Percentiles rank a stretch among this genome's conserved stretches.
These are phyloP conservation scores for Pipistrellus pygmaeus DNA, from an alignment of 2,797 vertebrate species.

Conservation along the genomic window DNA sequence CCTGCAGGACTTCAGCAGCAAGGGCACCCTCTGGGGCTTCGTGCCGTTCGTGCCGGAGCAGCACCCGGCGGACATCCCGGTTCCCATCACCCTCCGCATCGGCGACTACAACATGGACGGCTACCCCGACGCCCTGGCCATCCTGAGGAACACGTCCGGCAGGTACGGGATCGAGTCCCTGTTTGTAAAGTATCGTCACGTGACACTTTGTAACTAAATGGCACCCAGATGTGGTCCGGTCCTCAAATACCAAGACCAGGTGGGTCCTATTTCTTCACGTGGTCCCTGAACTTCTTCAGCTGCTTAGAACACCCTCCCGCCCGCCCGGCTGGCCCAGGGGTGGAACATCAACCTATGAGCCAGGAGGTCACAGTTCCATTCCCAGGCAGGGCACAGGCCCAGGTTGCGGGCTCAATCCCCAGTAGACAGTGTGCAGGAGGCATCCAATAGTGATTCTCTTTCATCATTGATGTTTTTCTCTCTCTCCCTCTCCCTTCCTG, in stretches of 20 bases:
- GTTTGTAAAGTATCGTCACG: not conserved
- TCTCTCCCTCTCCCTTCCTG: no score
- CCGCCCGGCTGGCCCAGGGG: no score
- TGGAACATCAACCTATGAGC: no score
- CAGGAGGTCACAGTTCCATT: no score
- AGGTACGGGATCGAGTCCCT: constrained; percentile 87
- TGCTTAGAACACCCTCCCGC: not conserved
- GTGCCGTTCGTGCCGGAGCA: constrained; percentile 83
- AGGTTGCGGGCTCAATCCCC: no score
- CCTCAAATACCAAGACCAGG: not conserved
- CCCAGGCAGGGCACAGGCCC: no score
- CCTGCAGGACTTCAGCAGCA: constrained; percentile 92
- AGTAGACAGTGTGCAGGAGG: no score
- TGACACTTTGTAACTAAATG: not conserved
- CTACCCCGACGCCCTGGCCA: constrained; percentile 96
- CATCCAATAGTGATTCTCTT: no score
- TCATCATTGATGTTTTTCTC: no score
- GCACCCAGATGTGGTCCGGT: not conserved
- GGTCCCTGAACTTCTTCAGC: not conserved
- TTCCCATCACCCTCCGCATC: constrained; percentile 93
- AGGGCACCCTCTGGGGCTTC: constrained; percentile 94
- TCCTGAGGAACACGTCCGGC: constrained; percentile 93
- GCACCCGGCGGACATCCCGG: constrained; percentile 72
- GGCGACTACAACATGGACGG: constrained; percentile 99
- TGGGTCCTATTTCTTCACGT: not conserved